Evolutionary conservation across 2,888 invertebrate genomes (phyloP), one percentile per base, ranked within the genome.

Genomic region (Drosophila emarginata): DNA sequence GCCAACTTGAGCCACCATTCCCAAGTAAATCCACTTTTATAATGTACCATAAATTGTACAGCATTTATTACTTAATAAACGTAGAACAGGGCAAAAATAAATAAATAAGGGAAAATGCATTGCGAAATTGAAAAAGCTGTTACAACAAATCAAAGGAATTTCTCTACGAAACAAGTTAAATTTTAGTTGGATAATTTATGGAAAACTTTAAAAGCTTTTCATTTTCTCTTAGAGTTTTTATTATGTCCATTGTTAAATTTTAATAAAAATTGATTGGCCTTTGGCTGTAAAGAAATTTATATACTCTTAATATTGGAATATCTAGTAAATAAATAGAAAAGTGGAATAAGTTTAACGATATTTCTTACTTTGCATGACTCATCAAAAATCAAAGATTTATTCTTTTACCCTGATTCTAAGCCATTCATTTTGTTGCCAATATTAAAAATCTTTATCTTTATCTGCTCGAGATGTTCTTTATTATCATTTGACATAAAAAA

Each of bases 61-160:
- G 73, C 79, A 83, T 85, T 82, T 82, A 85, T 85, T 80, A 79
- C 79, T 86, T 79, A 79, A 86, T 83, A 83, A 86, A 82, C 61
- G 72, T 59, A 64, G 64, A 52, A 54, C 37, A 63, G 61, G 0
- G 18, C 21, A 2, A 45, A 21, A 53, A 52, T 4, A 51, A 26
- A 39, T 57, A 32, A 56, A 28, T 23, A 32, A 32, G 9, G 2
- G 32, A 32, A 32, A 28, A 32, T 11, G 32, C 32, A 14, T 56
- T 23, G 63, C 56, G 56, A 74, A 81, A 84, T 85, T 81, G 80
- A 78, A 82, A 75, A 72, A 65, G 61, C 40, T 66, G 56, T 23
- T 18, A 66, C 59, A 58, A 64, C 64, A 59, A 69, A 60, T 60
- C 58, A 53, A 69, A 64, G 4, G 11, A 45, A 4, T 11, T 15